These are phyloP conservation scores for Ditylenchus dipsaci DNA, from an alignment of 1,140 invertebrate genomes.

Conservation along the genomic window DNA sequence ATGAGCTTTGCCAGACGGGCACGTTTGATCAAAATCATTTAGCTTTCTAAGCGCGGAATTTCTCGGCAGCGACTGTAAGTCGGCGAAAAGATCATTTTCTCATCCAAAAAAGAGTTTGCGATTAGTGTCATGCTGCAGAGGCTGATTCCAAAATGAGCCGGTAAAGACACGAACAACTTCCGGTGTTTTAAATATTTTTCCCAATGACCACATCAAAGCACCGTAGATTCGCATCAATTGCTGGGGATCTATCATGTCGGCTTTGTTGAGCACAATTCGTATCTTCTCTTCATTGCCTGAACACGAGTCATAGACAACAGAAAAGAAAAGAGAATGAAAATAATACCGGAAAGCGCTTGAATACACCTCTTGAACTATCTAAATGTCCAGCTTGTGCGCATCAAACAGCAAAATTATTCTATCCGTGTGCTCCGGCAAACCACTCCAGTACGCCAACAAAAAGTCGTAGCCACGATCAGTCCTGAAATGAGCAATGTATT, in stretches of 20 bases:
- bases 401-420: conserved; percentile 94
- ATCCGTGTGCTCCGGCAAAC: conserved; percentile 95
- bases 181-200: conserved; percentile 83
- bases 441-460: conserved; percentile 94
- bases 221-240: conserved; percentile 94
- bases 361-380: conserved; percentile 67
- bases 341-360: conserved; percentile 45
- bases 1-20: conserved; percentile 79
- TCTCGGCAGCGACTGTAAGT: conserved; percentile 83
- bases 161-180: conserved; percentile 90
- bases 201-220: conserved; percentile 95
- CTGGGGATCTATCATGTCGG: conserved; percentile 97
- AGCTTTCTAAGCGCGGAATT: conserved; percentile 90
- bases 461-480: conserved; percentile 91
- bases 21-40: conserved; percentile 92
- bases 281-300: conserved; percentile 97
- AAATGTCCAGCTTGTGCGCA: conserved; percentile 97
- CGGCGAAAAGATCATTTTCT: conserved; percentile 89
- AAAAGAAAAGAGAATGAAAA: neutral
- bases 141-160: conserved; percentile 95
- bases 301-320: too few relatives aligned
- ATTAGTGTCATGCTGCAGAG: conserved; percentile 74
- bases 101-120: conserved; percentile 83
- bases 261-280: conserved; percentile 93
- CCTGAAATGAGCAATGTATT: conserved; percentile 23